Percentiles rank a stretch among this genome's conserved stretches.
phyloP scores from a whole-genome alignment of 2,113 vertebrate genomes.

The Muntiacus reevesi region DNA sequence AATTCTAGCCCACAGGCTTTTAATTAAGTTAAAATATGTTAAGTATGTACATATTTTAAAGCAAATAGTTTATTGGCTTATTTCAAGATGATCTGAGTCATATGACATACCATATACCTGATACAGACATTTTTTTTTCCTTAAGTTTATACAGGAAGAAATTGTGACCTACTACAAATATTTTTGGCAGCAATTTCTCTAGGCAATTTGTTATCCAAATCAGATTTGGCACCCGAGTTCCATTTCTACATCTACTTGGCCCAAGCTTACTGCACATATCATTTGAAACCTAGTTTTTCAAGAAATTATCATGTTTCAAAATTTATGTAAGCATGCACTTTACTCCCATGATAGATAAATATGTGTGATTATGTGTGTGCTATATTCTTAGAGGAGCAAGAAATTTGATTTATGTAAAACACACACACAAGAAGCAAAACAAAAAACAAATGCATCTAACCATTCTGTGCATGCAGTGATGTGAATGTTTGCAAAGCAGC shows the following conservation, averaged over 20 bases:
- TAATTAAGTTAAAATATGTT: constrained; percentile 41
- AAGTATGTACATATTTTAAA: constrained; percentile 39
- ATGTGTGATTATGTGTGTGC: not conserved
- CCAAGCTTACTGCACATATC: constrained; percentile 36
- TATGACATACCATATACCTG: constrained; percentile 51
- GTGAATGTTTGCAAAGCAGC: not conserved
- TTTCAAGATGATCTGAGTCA: constrained; percentile 52
- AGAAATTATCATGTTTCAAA: constrained; percentile 51
- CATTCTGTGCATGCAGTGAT: not conserved
- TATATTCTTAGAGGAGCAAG: not conserved
- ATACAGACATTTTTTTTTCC: not conserved
- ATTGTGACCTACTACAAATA: constrained; percentile 50
- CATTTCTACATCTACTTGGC: constrained; percentile 59
- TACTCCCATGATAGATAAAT: constrained; percentile 10
- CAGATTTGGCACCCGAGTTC: constrained; percentile 51
- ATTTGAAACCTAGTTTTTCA: constrained; percentile 54
- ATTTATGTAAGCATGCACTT: constrained; percentile 27
- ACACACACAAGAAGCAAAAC: not conserved
- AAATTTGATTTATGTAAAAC: constrained; percentile 11
- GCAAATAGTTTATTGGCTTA: not conserved
- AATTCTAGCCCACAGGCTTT: not conserved
- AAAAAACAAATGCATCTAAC: not conserved
- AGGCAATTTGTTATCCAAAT: constrained; percentile 58
- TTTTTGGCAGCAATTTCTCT: constrained; percentile 58
- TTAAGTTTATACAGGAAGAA: constrained; percentile 47